Evolutionary conservation across 2,888 invertebrate genomes (phyloP).

Genomic region (Sympetrum striolatum): DNA sequence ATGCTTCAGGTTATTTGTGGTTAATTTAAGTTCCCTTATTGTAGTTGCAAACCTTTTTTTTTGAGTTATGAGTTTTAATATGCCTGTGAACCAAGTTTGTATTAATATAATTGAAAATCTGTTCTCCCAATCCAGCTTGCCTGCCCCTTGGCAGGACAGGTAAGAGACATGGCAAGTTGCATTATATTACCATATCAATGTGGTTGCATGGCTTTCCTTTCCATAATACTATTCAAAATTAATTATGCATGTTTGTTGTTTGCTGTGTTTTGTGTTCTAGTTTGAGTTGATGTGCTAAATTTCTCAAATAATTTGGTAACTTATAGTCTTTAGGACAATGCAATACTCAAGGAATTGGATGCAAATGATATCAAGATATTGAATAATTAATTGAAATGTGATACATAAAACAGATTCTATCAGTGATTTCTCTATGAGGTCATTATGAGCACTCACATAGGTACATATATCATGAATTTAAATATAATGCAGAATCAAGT

Average conservation of each 20-base stretch:
- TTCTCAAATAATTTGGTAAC: neutral
- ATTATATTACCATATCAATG: neutral
- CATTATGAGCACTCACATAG: too few relatives aligned
- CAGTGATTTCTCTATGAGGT: too few relatives aligned
- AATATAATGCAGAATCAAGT: too few relatives aligned
- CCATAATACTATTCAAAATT: neutral
- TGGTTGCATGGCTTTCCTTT: conserved; percentile 23
- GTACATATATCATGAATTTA: too few relatives aligned
- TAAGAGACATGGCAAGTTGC: conserved; percentile 42
- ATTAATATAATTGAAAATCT: conserved; percentile 1
- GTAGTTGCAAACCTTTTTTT: conserved; percentile 28
- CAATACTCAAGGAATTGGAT: too few relatives aligned
- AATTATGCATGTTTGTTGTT: conserved; percentile 12
- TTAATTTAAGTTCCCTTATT: neutral
- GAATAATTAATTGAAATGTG: too few relatives aligned
- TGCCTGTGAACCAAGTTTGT: conserved; percentile 3
- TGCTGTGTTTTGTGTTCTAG: neutral
- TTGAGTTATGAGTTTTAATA: neutral
- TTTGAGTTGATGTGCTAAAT: neutral
- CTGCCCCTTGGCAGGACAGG: conserved; percentile 45
- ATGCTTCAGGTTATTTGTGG: conserved; percentile 11
- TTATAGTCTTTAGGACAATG: neutral
- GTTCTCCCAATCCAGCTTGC: conserved; percentile 37
- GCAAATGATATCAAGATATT: too few relatives aligned
- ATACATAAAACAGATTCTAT: too few relatives aligned